Evolutionary conservation across 2,888 invertebrate genomes (phyloP).

Genomic region (Leptura quadrifasciata): DNA sequence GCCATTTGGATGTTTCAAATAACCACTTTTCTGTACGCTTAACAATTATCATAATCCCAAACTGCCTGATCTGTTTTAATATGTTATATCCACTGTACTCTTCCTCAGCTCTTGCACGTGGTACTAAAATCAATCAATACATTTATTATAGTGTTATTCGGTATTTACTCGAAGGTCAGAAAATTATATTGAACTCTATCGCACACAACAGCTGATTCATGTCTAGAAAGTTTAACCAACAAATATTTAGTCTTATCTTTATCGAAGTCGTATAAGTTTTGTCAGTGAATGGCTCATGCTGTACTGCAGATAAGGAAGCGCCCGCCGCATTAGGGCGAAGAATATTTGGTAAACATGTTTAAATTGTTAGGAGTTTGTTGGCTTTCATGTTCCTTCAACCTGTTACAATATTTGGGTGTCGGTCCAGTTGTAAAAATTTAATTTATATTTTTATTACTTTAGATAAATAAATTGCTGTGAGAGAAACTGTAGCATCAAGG

Average conservation of each 20-base stretch:
- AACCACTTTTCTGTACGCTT: no score
- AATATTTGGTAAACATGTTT: conserved; percentile 35
- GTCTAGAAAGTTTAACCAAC: conserved; percentile 44
- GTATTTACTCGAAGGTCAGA: conserved; percentile 19
- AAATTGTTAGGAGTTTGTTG: conserved; percentile 9
- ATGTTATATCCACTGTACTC: no score
- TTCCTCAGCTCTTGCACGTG: not conserved
- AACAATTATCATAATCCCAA: no score
- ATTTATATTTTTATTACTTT: not conserved
- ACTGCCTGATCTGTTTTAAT: no score
- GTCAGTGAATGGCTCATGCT: conserved; percentile 29
- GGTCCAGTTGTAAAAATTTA: not conserved
- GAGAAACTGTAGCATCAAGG: no score
- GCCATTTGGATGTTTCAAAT: no score
- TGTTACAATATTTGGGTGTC: conserved; percentile 4
- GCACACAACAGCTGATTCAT: conserved; percentile 40
- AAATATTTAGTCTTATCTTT: conserved; percentile 47
- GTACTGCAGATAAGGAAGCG: conserved; percentile 37
- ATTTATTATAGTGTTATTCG: not conserved
- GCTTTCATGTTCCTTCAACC: conserved; percentile 20
- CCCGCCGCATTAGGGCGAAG: conserved; percentile 19
- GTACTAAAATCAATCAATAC: not conserved
- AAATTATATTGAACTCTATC: conserved; percentile 33
- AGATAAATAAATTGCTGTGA: not conserved
- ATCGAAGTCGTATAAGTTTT: conserved; percentile 44